A percentile compares a stretch with the other conserved stretches of the same genome.
These are phyloP conservation scores for Condylostylus longicornis DNA, from an alignment of 1,140 invertebrate species.

Conservation along the genomic window DNA sequence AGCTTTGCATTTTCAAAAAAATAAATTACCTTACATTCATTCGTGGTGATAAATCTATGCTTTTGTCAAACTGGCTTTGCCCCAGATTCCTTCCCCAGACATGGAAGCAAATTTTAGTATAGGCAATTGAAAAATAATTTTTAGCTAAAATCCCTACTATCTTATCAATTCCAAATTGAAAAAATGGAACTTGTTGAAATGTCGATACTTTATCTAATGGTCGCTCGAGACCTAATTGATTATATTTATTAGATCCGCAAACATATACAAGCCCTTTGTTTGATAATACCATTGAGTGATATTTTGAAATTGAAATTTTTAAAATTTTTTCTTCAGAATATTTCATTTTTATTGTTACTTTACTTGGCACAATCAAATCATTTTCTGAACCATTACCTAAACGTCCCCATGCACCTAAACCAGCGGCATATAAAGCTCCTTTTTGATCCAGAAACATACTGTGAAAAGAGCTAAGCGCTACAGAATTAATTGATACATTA, in stretches of 20 bases:
- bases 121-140: constrained; percentile 45
- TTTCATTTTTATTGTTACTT: constrained; percentile 27
- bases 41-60: constrained; percentile 16
- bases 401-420: constrained; percentile 47
- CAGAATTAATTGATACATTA: constrained; percentile 28
- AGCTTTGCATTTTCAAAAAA: no score
- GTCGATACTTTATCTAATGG: constrained; percentile 32
- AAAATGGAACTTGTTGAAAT: constrained; percentile 28
- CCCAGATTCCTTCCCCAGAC: no score
- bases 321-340: constrained; percentile 13
- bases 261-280: constrained; percentile 37
- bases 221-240: constrained; percentile 40
- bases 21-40: constrained; percentile 29
- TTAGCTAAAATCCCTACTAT: constrained; percentile 17
- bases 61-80: constrained; percentile 27
- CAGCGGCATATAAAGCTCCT: constrained; percentile 44
- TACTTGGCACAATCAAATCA: constrained; percentile 35
- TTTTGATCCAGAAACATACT: constrained; percentile 38
- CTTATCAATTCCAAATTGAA: background rate
- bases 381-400: constrained; percentile 40
- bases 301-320: constrained; percentile 27
- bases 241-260: constrained; percentile 44
- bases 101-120: no score
- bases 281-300: constrained; percentile 44
- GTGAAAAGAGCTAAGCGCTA: constrained; percentile 43